A percentile compares a stretch with the other conserved stretches of the same genome.
Conservation (phyloP, 2,113 vertebrate species). For the Brachypodius melanocephalos region DNA sequence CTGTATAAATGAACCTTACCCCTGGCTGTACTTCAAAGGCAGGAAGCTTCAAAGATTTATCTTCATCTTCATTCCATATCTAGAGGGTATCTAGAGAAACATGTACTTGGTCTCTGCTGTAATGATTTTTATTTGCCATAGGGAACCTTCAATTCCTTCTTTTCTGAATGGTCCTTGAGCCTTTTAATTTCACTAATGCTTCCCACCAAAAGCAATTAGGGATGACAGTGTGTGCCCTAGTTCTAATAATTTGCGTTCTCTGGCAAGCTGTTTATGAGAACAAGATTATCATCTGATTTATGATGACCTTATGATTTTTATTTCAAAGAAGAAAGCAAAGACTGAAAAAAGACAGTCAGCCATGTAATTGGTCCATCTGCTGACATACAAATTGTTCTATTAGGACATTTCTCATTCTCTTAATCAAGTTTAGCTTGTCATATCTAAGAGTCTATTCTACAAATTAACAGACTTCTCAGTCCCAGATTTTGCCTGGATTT, state of each 20-base stretch:
- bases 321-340: slow-evolving; percentile 1
- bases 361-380: not conserved
- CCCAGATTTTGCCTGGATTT: not conserved
- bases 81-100: not conserved
- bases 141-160: not conserved
- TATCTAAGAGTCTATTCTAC: not conserved
- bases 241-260: slow-evolving; percentile 29
- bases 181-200: slow-evolving; percentile 31
- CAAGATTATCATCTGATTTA: slow-evolving; percentile 15
- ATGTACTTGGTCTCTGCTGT: not conserved
- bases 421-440: not conserved
- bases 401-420: not conserved
- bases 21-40: slow-evolving; percentile 7
- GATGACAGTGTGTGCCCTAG: slow-evolving; percentile 25
- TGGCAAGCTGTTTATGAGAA: slow-evolving; percentile 15
- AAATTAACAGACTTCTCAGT: not conserved
- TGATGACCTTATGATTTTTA: not conserved
- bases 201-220: slow-evolving; percentile 40
- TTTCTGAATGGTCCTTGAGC: slow-evolving; percentile 11
- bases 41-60: not conserved
- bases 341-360: not conserved
- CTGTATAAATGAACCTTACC: not conserved
- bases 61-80: not conserved
- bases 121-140: slow-evolving; percentile 27
- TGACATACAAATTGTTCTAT: not conserved